A percentile compares a stretch with the other conserved stretches of the same genome.
These are phyloP conservation scores for Solen grandis DNA, from an alignment of 1,140 invertebrate genomes.

Conservation along the genomic window DNA sequence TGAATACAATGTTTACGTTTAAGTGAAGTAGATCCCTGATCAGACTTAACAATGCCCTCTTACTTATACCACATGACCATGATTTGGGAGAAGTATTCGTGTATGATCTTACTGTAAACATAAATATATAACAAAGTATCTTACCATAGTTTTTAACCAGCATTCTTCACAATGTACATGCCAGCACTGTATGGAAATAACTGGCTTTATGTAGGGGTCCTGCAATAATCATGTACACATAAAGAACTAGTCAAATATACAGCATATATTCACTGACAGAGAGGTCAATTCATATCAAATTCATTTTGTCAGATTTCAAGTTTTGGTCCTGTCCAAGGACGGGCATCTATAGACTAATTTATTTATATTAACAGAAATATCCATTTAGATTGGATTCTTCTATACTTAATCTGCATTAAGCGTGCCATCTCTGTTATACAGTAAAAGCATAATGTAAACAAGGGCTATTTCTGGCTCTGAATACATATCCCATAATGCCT, in stretches of 20 bases:
- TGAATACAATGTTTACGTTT: not conserved
- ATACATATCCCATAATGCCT: too few species aligned
- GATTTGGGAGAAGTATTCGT: not conserved
- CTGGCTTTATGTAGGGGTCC: slow-evolving; percentile 91
- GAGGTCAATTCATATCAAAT: not conserved
- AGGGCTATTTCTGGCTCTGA: too few species aligned
- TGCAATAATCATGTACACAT: slow-evolving; percentile 75
- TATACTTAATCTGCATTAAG: too few species aligned
- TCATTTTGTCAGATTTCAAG: too few species aligned
- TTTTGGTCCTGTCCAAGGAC: too few species aligned
- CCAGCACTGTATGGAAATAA: slow-evolving; percentile 97
- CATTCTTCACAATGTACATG: slow-evolving; percentile 97
- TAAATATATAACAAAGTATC: too few species aligned
- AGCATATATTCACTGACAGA: not conserved
- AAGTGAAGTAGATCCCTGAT: not conserved
- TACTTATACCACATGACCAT: not conserved
- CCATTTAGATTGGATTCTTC: not conserved
- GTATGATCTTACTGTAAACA: slow-evolving; percentile 1
- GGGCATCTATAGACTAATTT: too few species aligned
- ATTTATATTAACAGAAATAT: not conserved
- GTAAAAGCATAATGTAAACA: too few species aligned
- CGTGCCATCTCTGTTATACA: too few species aligned
- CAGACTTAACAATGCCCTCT: not conserved
- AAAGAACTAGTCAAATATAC: not conserved
- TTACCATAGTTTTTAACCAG: slow-evolving; percentile 93